phyloP scores from a whole-genome alignment of 2,797 vertebrate genomes.

The Myotis pilosus region DNA sequence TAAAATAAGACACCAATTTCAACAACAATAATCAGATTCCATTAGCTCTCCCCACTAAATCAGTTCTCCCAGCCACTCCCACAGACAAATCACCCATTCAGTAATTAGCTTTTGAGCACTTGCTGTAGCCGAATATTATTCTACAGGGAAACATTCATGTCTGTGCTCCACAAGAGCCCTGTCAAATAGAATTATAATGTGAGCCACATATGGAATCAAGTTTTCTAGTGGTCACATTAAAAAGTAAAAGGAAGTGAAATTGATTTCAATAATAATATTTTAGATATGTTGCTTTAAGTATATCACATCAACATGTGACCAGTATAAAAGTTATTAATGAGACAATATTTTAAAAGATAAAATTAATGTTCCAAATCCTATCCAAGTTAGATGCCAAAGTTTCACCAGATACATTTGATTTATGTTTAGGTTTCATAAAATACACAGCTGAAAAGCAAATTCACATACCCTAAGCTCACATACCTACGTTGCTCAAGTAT shows the following conservation, averaged over 20 bases:
- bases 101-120: not conserved
- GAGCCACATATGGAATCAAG: not conserved
- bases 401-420: not conserved
- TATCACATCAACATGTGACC: not conserved
- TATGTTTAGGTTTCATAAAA: slow-evolving; percentile 22
- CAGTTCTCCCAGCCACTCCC: not conserved
- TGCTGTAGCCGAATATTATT: not conserved
- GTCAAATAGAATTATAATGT: not conserved
- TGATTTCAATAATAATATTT: not conserved
- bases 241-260: slow-evolving; percentile 17
- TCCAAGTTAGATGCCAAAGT: not conserved
- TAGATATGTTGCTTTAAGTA: not conserved
- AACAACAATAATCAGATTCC: not conserved
- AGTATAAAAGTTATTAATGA: not conserved
- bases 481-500: not conserved
- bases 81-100: not conserved
- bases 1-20: slow-evolving; percentile 42
- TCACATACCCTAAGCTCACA: not conserved
- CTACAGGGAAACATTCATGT: not conserved
- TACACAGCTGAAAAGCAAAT: not conserved
- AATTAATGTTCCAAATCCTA: not conserved
- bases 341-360: not conserved
- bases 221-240: slow-evolving; percentile 6
- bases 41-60: not conserved
- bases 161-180: not conserved